phyloP scores from a whole-genome alignment of 1,140 invertebrate species.

The Rhagoletis pomonella region DNA sequence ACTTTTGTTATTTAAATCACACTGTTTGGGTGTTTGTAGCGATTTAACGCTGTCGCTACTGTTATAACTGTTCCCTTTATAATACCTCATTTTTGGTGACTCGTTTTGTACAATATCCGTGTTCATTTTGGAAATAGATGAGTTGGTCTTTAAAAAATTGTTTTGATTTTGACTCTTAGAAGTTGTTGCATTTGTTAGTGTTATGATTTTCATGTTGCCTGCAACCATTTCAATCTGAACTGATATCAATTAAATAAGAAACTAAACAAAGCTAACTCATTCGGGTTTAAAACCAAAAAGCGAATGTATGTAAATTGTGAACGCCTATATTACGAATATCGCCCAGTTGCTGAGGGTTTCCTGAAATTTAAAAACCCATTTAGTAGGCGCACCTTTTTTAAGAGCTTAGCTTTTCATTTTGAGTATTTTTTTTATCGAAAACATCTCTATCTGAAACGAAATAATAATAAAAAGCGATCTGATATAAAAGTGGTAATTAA shows the following conservation, averaged over 20 bases:
- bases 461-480: too few relatives aligned
- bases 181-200: constrained; percentile 54
- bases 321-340: too few relatives aligned
- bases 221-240: constrained; percentile 12
- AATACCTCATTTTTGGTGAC: not conserved
- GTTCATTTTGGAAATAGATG: constrained; percentile 55
- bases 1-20: constrained; percentile 60
- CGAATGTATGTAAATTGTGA: not conserved
- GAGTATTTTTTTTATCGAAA: too few relatives aligned
- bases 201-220: constrained; percentile 59
- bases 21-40: constrained; percentile 54
- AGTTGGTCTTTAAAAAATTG: constrained; percentile 57
- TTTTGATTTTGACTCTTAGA: constrained; percentile 54
- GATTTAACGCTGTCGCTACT: constrained; percentile 58
- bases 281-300: not conserved
- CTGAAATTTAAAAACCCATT: too few relatives aligned
- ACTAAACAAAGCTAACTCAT: not conserved
- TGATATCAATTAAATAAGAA: not conserved
- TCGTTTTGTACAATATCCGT: constrained; percentile 1
- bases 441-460: too few relatives aligned
- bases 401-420: too few relatives aligned
- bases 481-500: too few relatives aligned
- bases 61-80: constrained; percentile 53
- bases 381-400: too few relatives aligned
- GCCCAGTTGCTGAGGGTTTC: too few relatives aligned